Base-by-base conservation (phyloP, 2,113 vertebrate genomes). In the Cryptoleucopteryx plumbea region DNA sequence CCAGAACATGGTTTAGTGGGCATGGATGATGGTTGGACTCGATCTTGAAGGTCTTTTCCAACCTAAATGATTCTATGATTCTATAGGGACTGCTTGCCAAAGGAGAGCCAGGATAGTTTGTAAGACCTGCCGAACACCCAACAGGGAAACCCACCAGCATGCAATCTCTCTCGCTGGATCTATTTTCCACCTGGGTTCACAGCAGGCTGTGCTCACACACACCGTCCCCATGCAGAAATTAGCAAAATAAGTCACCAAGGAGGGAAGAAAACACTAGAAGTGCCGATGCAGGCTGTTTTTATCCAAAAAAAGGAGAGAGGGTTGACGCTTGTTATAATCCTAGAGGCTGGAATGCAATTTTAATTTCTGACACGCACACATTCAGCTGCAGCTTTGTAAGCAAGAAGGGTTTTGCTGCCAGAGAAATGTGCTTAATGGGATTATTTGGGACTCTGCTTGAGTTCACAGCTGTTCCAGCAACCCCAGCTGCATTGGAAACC, bases 101-200 rank as follows among this genome's bases (percentile, higher is more conserved):
- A 42, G 50, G 55, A 16, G 43, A 16, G 42, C 32, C 2, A 9
- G 70, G 48, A 18, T 7, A n/a, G 55, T 26, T 17, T 2, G n/a
- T 9, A 19, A 40, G 40, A 36, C n/a, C 21, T 4, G 19, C 67
- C 1, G 2, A 21, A 48, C 26, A 15, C 38, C 22, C 29, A 2
- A 5, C 36, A 7, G 6, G 3, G 61, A 34, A 38, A 58, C 52
- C 58, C 43, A 15, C 26, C 52, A 12, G 58, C 12, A 3, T 21
- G 4, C 36, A 7, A 6, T 3, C 66, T 19, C 73, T 19, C 5
- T 3, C 1, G 0, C 32, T 26, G 50, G 13, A 11, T 26, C 31
- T 2, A 10, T 15, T 61, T 47, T n/a, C 68, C 10, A 1, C 34
- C 75, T 6, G 43, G 36, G 53, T 15, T 67, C 21, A 18, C 3